Conservation (phyloP, 2,888 invertebrate genomes). For the Cybosia mesomella region DNA sequence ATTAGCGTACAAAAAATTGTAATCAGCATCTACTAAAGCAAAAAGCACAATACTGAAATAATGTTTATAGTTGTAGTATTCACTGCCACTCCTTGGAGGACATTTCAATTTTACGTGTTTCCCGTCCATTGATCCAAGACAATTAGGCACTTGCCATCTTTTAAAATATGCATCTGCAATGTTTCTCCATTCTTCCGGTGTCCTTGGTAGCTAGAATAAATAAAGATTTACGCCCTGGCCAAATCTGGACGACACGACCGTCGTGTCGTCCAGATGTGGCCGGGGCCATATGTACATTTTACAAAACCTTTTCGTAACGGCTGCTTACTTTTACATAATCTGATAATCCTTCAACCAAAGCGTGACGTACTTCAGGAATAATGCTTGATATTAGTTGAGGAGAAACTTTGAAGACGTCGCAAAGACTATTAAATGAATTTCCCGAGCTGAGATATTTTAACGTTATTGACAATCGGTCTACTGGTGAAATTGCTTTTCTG, state of each 20-base stretch:
- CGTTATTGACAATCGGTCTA: conserved; percentile 24
- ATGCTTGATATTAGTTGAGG: conserved; percentile 5
- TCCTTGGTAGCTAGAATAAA: too few species aligned
- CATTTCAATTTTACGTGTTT: conserved; percentile 38
- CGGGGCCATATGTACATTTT: too few species aligned
- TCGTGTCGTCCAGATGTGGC: too few species aligned
- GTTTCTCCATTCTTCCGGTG: not conserved
- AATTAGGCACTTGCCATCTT: conserved; percentile 21
- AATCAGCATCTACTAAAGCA: not conserved
- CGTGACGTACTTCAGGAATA: too few species aligned
- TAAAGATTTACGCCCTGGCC: too few species aligned
- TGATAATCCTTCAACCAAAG: too few species aligned
- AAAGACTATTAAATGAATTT: conserved; percentile 22
- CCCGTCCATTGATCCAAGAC: conserved; percentile 40
- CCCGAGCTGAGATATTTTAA: not conserved
- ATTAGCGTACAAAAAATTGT: conserved; percentile 11
- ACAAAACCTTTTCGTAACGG: too few species aligned
- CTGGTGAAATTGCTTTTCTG: conserved; percentile 34
- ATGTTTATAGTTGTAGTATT: conserved; percentile 37
- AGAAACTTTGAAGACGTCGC: conserved; percentile 28
- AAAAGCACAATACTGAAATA: conserved; percentile 17
- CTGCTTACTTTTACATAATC: too few species aligned
- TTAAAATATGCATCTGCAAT: not conserved
- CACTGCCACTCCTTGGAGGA: conserved; percentile 33
- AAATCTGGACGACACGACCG: too few species aligned